phyloP scores from a whole-genome alignment of 2,113 vertebrate genomes.

The Mohoua ochrocephala region DNA sequence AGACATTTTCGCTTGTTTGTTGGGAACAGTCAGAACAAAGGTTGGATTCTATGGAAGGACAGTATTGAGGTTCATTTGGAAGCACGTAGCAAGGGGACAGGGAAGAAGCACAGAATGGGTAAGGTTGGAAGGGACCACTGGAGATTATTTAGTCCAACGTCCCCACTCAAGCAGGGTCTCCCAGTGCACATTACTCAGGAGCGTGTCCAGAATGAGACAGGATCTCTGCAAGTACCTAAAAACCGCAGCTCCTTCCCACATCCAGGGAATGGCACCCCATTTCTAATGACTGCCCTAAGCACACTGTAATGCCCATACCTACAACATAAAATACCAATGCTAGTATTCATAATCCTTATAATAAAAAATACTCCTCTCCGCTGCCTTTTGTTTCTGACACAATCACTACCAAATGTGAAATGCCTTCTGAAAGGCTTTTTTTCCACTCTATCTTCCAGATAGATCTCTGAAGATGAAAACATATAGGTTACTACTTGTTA shows the following conservation, averaged over 20 bases:
- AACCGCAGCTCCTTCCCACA: background rate
- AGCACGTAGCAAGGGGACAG: background rate
- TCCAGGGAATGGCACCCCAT: background rate
- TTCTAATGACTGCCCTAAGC: background rate
- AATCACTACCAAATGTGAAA: background rate
- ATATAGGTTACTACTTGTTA: background rate
- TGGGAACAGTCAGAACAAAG: background rate
- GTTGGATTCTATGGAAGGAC: background rate
- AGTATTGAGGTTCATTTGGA: background rate
- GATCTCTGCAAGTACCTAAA: background rate
- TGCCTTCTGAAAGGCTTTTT: background rate
- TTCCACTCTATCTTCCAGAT: background rate
- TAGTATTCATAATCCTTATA: background rate
- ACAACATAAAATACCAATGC: background rate
- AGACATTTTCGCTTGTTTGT: fast-evolving
- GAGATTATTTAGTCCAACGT: background rate
- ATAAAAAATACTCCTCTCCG: background rate
- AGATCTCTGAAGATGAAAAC: background rate
- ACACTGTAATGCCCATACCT: background rate
- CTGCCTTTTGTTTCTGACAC: background rate
- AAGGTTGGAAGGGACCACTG: fast-evolving
- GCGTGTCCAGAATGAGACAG: background rate
- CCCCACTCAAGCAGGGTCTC: background rate
- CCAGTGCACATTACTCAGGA: background rate
- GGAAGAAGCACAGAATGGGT: background rate